Percentiles rank a stretch among this genome's conserved stretches.
Conservation (phyloP, 2,888 invertebrate genomes). For the Nineta flava region DNA sequence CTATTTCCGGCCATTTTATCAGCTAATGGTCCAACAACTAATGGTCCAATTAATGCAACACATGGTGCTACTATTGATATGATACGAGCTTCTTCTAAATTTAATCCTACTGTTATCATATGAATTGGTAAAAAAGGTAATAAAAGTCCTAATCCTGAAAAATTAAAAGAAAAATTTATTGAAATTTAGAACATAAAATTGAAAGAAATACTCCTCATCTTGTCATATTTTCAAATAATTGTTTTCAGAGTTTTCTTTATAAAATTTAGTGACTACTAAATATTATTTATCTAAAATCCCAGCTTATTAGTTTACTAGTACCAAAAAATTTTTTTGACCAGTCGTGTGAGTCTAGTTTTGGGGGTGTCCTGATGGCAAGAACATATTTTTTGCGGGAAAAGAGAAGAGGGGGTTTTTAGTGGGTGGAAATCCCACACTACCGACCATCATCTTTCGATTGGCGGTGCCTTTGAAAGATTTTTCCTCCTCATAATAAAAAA, state of each 20-base stretch:
- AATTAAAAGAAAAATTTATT: not conserved
- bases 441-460: no score
- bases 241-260: no score
- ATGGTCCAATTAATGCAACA: conserved; percentile 61
- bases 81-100: conserved; percentile 54
- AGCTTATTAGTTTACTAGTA: not conserved
- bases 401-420: no score
- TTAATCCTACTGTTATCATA: conserved; percentile 57
- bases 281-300: not conserved
- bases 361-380: no score
- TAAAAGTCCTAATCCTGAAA: conserved; percentile 61
- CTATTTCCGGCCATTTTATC: conserved; percentile 43
- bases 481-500: no score
- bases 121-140: conserved; percentile 68
- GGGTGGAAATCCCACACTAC: no score
- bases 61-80: conserved; percentile 68
- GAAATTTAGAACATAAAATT: not conserved
- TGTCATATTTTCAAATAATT: not conserved
- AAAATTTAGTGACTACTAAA: not conserved
- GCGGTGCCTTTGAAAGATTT: no score
- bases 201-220: conserved; percentile 1
- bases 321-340: no score
- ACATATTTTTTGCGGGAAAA: no score
- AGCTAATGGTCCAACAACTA: conserved; percentile 60
- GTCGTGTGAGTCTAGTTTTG: no score